Percentiles rank a stretch among this genome's conserved stretches.
Evolutionary conservation across 1,140 invertebrate species (phyloP).

Genomic region (Trachymyrmex septentrionalis): DNA sequence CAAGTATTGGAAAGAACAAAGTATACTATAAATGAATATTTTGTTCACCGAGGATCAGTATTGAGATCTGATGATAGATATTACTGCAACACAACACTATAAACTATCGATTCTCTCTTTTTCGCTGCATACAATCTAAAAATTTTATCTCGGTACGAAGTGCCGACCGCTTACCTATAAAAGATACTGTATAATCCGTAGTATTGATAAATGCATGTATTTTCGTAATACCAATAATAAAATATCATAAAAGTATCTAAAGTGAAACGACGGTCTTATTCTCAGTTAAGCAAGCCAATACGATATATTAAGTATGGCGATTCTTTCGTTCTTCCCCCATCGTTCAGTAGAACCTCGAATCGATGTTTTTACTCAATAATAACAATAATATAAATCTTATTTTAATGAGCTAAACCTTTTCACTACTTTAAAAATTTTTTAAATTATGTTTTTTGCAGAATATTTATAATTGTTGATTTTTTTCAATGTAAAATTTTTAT

Average conservation of each 20-base stretch:
- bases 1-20: constrained; percentile 3
- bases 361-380: background rate
- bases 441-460: background rate
- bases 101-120: constrained; percentile 40
- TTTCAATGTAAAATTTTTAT: background rate
- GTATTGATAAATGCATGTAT: constrained; percentile 85
- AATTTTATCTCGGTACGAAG: constrained; percentile 28
- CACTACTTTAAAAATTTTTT: background rate
- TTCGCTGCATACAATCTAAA: constrained; percentile 20
- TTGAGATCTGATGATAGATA: constrained; percentile 41
- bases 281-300: background rate
- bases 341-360: background rate
- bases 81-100: background rate
- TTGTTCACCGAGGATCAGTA: constrained; percentile 11
- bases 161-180: constrained; percentile 22
- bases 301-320: background rate
- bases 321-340: background rate
- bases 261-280: constrained; percentile 60
- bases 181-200: constrained; percentile 74
- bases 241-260: constrained; percentile 71
- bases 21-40: constrained; percentile 37
- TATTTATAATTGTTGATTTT: background rate
- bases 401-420: background rate
- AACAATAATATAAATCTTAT: background rate
- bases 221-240: constrained; percentile 85